Evolutionary conservation across 2,797 vertebrate genomes (phyloP).

Genomic region (Diplodus puntazzo): DNA sequence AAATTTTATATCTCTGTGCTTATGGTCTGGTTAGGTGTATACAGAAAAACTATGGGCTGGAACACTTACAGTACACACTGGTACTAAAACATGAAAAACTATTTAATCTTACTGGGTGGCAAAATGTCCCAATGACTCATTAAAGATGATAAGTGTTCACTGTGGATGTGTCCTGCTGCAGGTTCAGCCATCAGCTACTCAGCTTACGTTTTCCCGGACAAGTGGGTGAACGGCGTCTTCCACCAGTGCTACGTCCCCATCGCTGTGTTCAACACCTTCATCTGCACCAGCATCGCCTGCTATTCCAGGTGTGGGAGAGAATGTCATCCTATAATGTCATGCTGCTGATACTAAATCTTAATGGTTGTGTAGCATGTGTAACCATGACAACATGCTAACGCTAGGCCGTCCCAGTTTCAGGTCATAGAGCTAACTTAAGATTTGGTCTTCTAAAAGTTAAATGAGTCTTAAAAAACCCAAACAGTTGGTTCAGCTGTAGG

Average conservation of each 20-base stretch:
- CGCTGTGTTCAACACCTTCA: constrained; percentile 85
- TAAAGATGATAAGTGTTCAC: too few species aligned
- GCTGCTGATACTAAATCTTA: background rate
- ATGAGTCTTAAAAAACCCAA: background rate
- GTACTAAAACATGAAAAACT: too few species aligned
- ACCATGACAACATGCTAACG: background rate
- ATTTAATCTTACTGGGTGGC: too few species aligned
- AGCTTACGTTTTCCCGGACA: constrained; percentile 89
- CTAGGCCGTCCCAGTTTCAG: background rate
- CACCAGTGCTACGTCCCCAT: constrained; percentile 86
- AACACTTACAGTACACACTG: too few species aligned
- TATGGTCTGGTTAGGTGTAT: too few species aligned
- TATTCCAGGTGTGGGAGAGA: constrained; percentile 90
- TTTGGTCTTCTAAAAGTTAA: background rate
- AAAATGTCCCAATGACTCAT: too few species aligned
- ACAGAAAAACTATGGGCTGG: too few species aligned
- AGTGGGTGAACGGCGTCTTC: constrained; percentile 88
- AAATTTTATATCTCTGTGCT: too few species aligned
- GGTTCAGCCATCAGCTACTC: constrained; percentile 94
- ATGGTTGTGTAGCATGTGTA: background rate
- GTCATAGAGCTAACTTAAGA: background rate
- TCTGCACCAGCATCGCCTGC: constrained; percentile 90
- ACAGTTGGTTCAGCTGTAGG: background rate
- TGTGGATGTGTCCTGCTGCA: constrained; percentile 61
- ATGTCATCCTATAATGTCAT: background rate